Evolutionary conservation across 2,797 vertebrate genomes (phyloP), one percentile per base, ranked within the genome.

Genomic region (Myripristis jacobus): DNA sequence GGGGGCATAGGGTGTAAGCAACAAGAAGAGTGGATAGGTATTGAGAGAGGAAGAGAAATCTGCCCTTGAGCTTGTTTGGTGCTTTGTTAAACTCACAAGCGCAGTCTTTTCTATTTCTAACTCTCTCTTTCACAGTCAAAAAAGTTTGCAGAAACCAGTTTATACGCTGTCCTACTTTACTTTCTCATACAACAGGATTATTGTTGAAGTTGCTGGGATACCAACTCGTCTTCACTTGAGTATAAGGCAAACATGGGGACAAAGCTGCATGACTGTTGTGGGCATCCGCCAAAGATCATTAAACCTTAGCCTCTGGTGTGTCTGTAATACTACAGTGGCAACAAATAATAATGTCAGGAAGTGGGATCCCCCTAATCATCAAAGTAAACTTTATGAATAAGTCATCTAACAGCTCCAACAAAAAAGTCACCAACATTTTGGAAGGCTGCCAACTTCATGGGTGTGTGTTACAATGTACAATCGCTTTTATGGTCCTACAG

Each of bases 361-460:
- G 80, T 41, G 31, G 70, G 74, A 84, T 84, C 72, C 48, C 80
- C 75, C 63, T 58, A 68, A 87, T 88, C 87, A 92, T 89, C 85
- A 89, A 89, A 89, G 84, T 85, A 87, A 91, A 89, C 81, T 75
- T 76, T 60, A 92, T 92, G 79, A 92, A 92, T 89, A 88, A 91
- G 85, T 91, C 66, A 91, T 91, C 71, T 27, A 77, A 79, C 60
- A 59, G 27, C 56, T 75, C 73, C 51, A 60, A 70, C 68, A 64
- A 82, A 75, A n/a, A 79, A 31, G 34, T 36, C 34, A 43, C 19
- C 36, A 66, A 48, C 22, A 55, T 21, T n/a, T 34, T 79, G 65
- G 67, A 75, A 70, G 66, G 59, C 77, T 87, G 88, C 87, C 89
- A 87, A 54, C 75, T 70, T 62, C 76, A 79, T 68, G 62, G 48